Percentiles rank a stretch among this genome's conserved stretches.
phyloP scores from a whole-genome alignment of 53 echinoderm and acorn worm genomes.

The Actinopyga echinites region DNA sequence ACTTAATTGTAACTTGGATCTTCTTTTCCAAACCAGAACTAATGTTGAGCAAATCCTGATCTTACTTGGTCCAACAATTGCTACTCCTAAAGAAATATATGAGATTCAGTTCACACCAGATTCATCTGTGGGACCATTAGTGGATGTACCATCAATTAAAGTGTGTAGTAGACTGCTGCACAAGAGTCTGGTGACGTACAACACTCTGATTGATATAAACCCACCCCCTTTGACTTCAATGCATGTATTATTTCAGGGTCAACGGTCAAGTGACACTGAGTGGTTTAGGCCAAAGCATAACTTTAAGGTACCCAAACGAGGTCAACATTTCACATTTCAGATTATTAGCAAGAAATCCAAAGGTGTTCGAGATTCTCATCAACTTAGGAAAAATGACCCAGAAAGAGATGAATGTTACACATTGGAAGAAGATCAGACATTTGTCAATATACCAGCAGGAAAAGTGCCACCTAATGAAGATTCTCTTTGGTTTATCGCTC shows the following conservation, averaged over 20 bases:
- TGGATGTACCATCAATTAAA: slow-evolving; percentile 41
- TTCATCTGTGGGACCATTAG: neutral
- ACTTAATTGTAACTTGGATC: slow-evolving; percentile 68
- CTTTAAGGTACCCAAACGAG: slow-evolving; percentile 70
- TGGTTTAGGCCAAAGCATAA: slow-evolving; percentile 85
- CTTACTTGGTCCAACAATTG: slow-evolving; percentile 80
- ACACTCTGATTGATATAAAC: slow-evolving; percentile 60
- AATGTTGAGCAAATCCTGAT: slow-evolving; percentile 49
- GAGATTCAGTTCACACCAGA: slow-evolving; percentile 66
- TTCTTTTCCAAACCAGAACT: slow-evolving; percentile 50
- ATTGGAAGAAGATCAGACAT: neutral
- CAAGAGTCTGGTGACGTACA: slow-evolving; percentile 68
- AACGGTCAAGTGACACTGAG: slow-evolving; percentile 57
- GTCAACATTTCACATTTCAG: slow-evolving; percentile 71
- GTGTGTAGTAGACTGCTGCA: slow-evolving; percentile 69
- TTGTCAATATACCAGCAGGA: neutral
- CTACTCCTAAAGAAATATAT: slow-evolving; percentile 85
- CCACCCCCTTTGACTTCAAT: slow-evolving; percentile 70
- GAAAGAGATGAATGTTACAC: neutral
- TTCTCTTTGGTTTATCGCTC: slow-evolving; percentile 83
- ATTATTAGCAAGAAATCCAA: slow-evolving; percentile 16
- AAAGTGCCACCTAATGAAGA: slow-evolving; percentile 43
- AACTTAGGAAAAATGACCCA: too few species aligned
- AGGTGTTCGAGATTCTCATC: too few species aligned
- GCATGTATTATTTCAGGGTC: slow-evolving; percentile 70